Conservation (phyloP, 2,113 vertebrate species). For the Brachypteracias leptosomus region DNA sequence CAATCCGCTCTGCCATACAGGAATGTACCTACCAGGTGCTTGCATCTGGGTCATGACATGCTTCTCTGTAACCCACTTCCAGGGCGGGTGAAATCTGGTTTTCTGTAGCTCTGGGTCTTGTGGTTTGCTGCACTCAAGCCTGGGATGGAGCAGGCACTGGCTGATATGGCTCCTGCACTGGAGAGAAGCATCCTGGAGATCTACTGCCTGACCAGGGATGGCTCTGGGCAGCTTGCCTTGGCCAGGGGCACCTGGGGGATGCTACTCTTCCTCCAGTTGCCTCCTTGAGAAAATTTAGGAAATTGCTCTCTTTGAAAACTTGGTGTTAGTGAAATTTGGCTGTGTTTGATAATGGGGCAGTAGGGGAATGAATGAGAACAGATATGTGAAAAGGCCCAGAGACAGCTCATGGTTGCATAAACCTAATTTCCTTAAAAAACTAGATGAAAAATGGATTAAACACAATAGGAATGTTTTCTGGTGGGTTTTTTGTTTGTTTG, state of each 20-base stretch:
- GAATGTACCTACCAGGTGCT: rapidly evolving
- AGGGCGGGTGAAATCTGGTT: not conserved
- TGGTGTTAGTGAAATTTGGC: not conserved
- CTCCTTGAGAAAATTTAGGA: not conserved
- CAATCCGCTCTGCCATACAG: rapidly evolving
- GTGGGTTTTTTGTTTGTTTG: not conserved
- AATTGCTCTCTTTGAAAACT: not conserved
- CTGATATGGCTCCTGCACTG: rapidly evolving
- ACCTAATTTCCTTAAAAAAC: not conserved
- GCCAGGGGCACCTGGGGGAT: rapidly evolving
- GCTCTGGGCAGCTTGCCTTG: rapidly evolving
- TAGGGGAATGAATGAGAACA: not conserved
- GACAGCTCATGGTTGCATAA: not conserved
- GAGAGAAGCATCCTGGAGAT: not conserved
- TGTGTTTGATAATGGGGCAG: not conserved
- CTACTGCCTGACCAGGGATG: too few species aligned
- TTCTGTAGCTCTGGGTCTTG: not conserved
- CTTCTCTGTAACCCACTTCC: not conserved
- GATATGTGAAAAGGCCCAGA: not conserved
- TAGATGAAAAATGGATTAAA: not conserved
- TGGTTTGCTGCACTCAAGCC: not conserved
- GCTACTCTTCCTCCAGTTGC: rapidly evolving
- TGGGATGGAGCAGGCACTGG: rapidly evolving
- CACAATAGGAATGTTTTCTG: not conserved
- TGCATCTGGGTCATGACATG: rapidly evolving